Base-by-base conservation (phyloP, 2,113 vertebrate genomes). In the Forbesichthys papilliferus region DNA sequence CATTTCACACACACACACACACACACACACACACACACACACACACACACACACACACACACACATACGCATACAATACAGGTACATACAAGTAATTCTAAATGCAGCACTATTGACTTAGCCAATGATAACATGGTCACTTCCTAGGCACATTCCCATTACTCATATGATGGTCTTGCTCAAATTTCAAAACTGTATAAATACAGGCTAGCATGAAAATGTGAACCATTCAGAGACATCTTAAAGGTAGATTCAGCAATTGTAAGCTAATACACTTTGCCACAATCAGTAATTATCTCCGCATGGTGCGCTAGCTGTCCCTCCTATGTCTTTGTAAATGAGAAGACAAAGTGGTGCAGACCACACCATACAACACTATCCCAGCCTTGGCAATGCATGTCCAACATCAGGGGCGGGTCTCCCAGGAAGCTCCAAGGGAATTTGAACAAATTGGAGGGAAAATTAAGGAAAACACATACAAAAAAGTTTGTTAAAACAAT, bases 81-180 rank as follows among this genome's bases (percentile, higher is more conserved):
- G 60, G 59, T 36, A n/a, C n/a, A n/a, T n/a, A n/a, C n/a, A 54
- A 64, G 8, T 55, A 34, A 47, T 16, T 69, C 52, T 75, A 58
- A 82, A 69, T 61, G 74, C 63, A 20, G 11, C 34, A 62, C 42
- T 60, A 61, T 66, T 60, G 18, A 64, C 54, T 49, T 2, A 11
- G 61, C 66, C 69, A 80, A 53, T 65, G 9, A 75, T 42, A 78
- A 73, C 61, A 71, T 82, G 71, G 49, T 68, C 62, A 54, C 33
- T 46, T 27, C 9, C 12, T 65, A 3, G 72, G 5, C 13, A 46
- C 13, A 36, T 61, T n/a, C 61, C 61, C 14, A 54, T 61, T 18
- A 48, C 14, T 66, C 33, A 55, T 14, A 51, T 18, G 54, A 18
- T 55, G 64, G 48, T 60, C 66, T 20, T 10, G 48, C 36, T 66